Percentiles rank a stretch among this genome's conserved stretches.
These are phyloP conservation scores for Stigmatopora nigra DNA, from an alignment of 2,113 vertebrate species.

Conservation along the genomic window DNA sequence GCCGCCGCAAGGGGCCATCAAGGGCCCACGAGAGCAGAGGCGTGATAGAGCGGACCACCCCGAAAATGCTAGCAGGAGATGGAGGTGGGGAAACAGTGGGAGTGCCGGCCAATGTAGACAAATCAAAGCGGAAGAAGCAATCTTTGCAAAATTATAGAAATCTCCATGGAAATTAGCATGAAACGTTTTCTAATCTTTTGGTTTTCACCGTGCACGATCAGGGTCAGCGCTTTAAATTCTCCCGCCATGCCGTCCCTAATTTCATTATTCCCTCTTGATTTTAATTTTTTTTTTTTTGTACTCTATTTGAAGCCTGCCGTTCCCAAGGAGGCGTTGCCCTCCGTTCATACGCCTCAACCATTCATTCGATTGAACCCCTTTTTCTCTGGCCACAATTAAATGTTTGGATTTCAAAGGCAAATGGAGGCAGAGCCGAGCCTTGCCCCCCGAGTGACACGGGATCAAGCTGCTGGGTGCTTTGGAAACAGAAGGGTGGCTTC, in stretches of 20 bases:
- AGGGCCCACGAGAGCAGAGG: constrained; percentile 75
- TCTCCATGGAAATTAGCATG: constrained; percentile 99
- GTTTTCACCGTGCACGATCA: constrained; percentile 85
- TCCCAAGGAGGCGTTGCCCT: constrained; percentile 67
- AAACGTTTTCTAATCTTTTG: constrained; percentile 97
- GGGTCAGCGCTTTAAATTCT: constrained; percentile 90
- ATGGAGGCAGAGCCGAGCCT: constrained; percentile 60
- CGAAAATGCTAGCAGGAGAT: constrained; percentile 75
- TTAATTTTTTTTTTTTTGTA: constrained; percentile 61
- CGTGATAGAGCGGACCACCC: constrained; percentile 89
- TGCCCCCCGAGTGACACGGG: constrained; percentile 66
- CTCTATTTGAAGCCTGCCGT: constrained; percentile 77
- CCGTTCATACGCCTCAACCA: constrained; percentile 70
- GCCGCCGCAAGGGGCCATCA: constrained; percentile 79
- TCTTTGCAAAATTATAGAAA: constrained; percentile 98
- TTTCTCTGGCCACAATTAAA: constrained; percentile 73
- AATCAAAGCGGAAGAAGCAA: constrained; percentile 90
- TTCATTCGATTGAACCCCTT: constrained; percentile 67
- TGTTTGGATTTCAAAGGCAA: constrained; percentile 72
- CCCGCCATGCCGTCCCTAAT: constrained; percentile 71
- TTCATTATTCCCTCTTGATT: constrained; percentile 75
- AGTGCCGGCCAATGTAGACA: constrained; percentile 63
- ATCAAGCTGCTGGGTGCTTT: constrained; percentile 70
- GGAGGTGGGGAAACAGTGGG: constrained; percentile 25
- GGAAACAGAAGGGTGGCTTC: constrained; percentile 56